Percentiles rank a stretch among this genome's conserved stretches.
Evolutionary conservation across 1,140 invertebrate species (phyloP).

Genomic region (Triops longicaudatus): DNA sequence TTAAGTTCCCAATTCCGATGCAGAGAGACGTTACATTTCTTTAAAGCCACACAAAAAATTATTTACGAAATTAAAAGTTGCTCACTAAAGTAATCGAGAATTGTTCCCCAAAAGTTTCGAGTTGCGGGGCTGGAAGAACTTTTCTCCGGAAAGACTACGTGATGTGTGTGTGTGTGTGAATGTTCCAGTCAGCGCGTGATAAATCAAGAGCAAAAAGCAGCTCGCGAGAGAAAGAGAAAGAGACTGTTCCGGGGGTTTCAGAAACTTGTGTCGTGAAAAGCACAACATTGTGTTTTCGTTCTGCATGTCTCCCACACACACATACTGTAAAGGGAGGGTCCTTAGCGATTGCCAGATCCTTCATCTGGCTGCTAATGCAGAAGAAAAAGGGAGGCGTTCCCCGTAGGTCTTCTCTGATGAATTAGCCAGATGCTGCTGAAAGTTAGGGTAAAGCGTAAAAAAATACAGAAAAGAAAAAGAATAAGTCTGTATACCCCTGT

Average conservation of each 20-base stretch:
- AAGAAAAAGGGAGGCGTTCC: conserved; percentile 6
- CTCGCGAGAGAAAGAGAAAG: neutral
- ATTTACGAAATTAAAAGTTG: too few relatives aligned
- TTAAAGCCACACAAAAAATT: too few relatives aligned
- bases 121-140: too few relatives aligned
- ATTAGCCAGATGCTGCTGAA: conserved; percentile 14
- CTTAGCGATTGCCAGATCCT: conserved; percentile 1
- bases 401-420: conserved; percentile 5
- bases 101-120: too few relatives aligned
- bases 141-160: too few relatives aligned
- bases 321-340: neutral
- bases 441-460: neutral
- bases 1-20: too few relatives aligned
- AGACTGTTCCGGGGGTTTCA: neutral
- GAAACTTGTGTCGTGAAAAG: conserved; percentile 12
- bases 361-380: conserved; percentile 5
- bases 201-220: conserved; percentile 6
- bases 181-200: neutral
- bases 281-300: conserved; percentile 15
- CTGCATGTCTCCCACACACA: conserved; percentile 10
- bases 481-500: neutral
- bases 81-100: too few relatives aligned
- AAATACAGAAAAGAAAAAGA: neutral
- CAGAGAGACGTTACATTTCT: too few relatives aligned
- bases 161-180: neutral